Evolutionary conservation across 2,888 invertebrate species (phyloP).

Genomic region (Callosobruchus maculatus): DNA sequence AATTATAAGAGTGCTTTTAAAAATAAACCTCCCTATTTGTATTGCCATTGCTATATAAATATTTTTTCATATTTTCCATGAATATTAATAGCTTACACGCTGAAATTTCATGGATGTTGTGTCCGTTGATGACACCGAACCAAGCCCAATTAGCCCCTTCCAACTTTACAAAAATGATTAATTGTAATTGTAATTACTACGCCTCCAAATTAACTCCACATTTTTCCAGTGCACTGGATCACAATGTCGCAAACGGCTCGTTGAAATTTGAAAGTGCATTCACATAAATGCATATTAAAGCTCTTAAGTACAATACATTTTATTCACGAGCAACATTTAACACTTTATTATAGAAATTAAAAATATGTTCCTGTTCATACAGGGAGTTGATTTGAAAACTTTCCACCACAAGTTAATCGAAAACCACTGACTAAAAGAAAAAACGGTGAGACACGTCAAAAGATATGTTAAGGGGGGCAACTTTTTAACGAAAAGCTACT

Average conservation of each 20-base stretch:
- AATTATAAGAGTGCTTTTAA: not conserved
- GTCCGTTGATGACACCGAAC: not conserved
- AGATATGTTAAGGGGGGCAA: too few relatives aligned
- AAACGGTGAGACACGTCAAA: too few relatives aligned
- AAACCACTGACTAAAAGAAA: too few relatives aligned
- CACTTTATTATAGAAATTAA: too few relatives aligned
- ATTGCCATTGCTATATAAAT: not conserved
- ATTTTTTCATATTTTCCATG: not conserved
- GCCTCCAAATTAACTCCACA: not conserved
- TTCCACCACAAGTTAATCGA: too few relatives aligned
- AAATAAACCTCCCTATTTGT: not conserved
- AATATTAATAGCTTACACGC: not conserved
- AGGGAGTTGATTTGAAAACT: too few relatives aligned
- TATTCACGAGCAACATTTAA: too few relatives aligned
- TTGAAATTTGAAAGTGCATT: too few relatives aligned
- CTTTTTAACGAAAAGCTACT: too few relatives aligned
- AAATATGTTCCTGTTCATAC: too few relatives aligned
- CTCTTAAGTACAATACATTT: too few relatives aligned
- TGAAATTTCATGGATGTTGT: not conserved
- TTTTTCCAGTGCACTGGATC: not conserved
- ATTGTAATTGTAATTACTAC: not conserved
- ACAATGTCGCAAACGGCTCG: not conserved
- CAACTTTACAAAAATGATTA: not conserved
- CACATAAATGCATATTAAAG: too few relatives aligned
- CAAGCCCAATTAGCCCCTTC: not conserved